Evolutionary conservation across 30 jellyfish, hydroid and myxozoan genomes (phyloP), one percentile per base, ranked within the genome.

Genomic region (Sanderia malayensis): DNA sequence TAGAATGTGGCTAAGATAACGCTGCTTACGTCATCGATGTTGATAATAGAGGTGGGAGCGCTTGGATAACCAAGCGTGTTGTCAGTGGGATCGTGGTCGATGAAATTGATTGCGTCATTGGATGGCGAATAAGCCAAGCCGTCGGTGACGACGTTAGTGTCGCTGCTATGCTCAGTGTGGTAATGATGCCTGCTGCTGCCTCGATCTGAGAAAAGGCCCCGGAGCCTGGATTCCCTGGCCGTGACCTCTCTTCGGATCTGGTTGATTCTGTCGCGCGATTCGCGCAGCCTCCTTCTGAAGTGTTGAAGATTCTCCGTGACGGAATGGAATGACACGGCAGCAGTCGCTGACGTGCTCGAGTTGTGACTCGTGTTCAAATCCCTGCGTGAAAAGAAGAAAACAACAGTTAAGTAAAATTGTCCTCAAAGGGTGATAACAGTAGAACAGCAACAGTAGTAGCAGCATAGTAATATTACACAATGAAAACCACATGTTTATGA

Each of bases 221-320:
- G 10, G 4, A 62, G 19, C 45, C 80, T 44, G 0, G 72, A 61
- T 23, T 66, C 82, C 37, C 89, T 47, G 17, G 73, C 75, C 6
- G 80, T 34, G 34, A 53, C 75, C 30, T 78, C 76, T 28, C 82
- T 64, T 32, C 89, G 32, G 27, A 66, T 33, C 53, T 66, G 79
- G 46, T 52, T 31, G 31, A 85, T 30, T 24, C 91, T 37, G 57
- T 84, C 89, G 18, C 88, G 87, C 8, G 96, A 76, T 34, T 69
- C 92, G 10, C 83, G 87, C 49, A 85, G 52, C 61, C 78, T 65
- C 58, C 82, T 69, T 61, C 91, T 68, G 73, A 85, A 85, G 21
- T 65, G 83, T 37, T 85, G 80, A 23, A 84, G 79, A 31, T 73
- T 89, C 0, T 81, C 80, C 1, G 81, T 53, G 24, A 83, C 88